phyloP scores from a whole-genome alignment of 2,797 vertebrate species.

The Jordanella pulchra region DNA sequence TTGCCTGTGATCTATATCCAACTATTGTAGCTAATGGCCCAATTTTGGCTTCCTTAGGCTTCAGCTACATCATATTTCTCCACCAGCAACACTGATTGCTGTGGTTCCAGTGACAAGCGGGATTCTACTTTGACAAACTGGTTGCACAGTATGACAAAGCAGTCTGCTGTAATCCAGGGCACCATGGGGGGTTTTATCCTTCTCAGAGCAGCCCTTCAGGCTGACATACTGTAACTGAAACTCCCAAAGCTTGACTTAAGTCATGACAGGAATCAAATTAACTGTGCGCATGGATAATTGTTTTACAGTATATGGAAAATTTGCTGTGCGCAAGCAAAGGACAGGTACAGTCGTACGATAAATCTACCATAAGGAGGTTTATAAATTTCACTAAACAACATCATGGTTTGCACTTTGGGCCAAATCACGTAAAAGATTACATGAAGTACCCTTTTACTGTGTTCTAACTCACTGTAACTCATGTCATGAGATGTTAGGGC shows the following conservation, averaged over 20 bases:
- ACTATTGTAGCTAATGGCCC: constrained; percentile 16
- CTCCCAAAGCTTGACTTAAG: constrained; percentile 23
- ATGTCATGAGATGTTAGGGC: constrained; percentile 33
- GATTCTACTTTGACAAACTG: constrained; percentile 24
- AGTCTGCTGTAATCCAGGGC: constrained; percentile 40
- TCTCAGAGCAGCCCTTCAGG: constrained; percentile 51
- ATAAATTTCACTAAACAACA: constrained; percentile 11
- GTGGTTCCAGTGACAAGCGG: constrained; percentile 22
- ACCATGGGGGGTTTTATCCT: constrained; percentile 36
- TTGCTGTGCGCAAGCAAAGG: constrained; percentile 11
- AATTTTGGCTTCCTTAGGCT: constrained; percentile 20
- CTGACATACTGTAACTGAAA: constrained; percentile 38
- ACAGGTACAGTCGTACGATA: constrained; percentile 17
- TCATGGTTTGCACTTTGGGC: neutral
- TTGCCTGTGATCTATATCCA: constrained; percentile 23
- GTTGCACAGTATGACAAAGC: constrained; percentile 27
- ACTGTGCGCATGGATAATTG: constrained; percentile 33
- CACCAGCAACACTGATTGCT: constrained; percentile 16
- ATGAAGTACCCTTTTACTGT: constrained; percentile 11
- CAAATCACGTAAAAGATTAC: constrained; percentile 10
- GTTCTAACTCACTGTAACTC: constrained; percentile 29
- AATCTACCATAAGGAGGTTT: constrained; percentile 10
- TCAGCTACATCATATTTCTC: constrained; percentile 10
- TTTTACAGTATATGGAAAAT: constrained; percentile 25
- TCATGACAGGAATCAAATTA: constrained; percentile 29